Percentiles rank a stretch among this genome's conserved stretches.
Evolutionary conservation across 1,140 invertebrate genomes (phyloP).

Genomic region (Platyscapa corneri): DNA sequence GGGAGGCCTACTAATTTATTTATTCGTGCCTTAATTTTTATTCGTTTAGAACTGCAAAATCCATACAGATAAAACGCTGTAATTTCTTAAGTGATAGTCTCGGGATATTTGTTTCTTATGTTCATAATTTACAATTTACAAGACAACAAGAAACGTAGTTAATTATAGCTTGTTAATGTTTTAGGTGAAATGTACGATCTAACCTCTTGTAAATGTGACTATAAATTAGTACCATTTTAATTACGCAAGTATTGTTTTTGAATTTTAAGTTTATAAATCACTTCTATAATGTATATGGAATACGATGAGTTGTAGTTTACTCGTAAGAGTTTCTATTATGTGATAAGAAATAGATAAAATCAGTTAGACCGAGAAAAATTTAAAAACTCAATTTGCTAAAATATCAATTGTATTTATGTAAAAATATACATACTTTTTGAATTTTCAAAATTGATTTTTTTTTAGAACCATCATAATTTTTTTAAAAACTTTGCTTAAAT

Average conservation of each 20-base stretch:
- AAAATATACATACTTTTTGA: neutral
- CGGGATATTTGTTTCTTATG: neutral
- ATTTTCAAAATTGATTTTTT: too few relatives aligned
- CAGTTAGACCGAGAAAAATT: neutral
- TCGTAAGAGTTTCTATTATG: neutral
- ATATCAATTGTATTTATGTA: neutral
- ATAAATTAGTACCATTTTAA: slow-evolving; percentile 9
- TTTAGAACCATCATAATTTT: too few relatives aligned
- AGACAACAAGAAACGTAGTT: slow-evolving; percentile 15
- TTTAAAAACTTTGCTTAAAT: too few relatives aligned
- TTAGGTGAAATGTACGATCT: neutral
- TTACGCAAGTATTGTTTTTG: slow-evolving; percentile 10
- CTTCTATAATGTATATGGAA: neutral
- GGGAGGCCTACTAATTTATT: neutral
- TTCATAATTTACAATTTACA: slow-evolving; percentile 24
- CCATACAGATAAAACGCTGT: neutral
- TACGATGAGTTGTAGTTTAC: neutral
- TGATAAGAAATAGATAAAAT: neutral
- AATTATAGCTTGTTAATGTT: slow-evolving; percentile 33
- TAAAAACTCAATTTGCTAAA: neutral
- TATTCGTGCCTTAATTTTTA: neutral
- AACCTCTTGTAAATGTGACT: neutral
- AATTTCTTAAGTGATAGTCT: slow-evolving; percentile 3
- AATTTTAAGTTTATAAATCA: neutral
- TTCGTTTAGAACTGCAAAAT: neutral